Percentiles rank a stretch among this genome's conserved stretches.
These are phyloP conservation scores for Amazonetta brasiliensis DNA, from an alignment of 2,797 vertebrate genomes.

Conservation along the genomic window DNA sequence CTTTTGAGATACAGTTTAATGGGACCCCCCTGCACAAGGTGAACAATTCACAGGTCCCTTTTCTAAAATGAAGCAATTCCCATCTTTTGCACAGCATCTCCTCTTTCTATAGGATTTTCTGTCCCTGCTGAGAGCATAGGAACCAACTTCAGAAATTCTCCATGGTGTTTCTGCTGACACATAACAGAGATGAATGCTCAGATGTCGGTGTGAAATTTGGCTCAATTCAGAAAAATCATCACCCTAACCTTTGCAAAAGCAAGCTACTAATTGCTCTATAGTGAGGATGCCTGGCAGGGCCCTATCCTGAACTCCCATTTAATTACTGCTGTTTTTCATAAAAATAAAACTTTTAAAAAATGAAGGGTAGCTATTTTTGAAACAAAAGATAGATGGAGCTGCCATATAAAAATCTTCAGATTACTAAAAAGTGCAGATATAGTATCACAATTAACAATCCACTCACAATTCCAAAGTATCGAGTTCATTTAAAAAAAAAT, in stretches of 20 bases:
- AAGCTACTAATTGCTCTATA: neutral
- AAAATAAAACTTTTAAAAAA: neutral
- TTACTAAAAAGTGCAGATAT: neutral
- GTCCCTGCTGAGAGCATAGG: neutral
- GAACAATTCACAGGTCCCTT: neutral
- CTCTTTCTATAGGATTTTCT: neutral
- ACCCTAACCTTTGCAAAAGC: neutral
- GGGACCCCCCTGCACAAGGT: neutral
- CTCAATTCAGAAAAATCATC: neutral
- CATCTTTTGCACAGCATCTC: neutral
- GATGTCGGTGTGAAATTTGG: neutral
- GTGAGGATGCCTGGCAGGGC: neutral
- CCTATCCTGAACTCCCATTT: neutral
- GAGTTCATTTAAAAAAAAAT: neutral
- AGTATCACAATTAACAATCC: neutral
- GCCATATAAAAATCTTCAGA: neutral
- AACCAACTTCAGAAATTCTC: neutral
- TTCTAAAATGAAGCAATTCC: neutral
- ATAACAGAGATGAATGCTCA: neutral
- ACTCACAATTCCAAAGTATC: neutral
- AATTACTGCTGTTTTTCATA: neutral
- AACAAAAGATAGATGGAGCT: neutral
- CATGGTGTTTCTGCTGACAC: neutral
- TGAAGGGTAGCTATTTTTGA: neutral
- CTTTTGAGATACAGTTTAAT: neutral